Base-by-base conservation (phyloP, 2,888 invertebrate species). In the Colletes collaris region DNA sequence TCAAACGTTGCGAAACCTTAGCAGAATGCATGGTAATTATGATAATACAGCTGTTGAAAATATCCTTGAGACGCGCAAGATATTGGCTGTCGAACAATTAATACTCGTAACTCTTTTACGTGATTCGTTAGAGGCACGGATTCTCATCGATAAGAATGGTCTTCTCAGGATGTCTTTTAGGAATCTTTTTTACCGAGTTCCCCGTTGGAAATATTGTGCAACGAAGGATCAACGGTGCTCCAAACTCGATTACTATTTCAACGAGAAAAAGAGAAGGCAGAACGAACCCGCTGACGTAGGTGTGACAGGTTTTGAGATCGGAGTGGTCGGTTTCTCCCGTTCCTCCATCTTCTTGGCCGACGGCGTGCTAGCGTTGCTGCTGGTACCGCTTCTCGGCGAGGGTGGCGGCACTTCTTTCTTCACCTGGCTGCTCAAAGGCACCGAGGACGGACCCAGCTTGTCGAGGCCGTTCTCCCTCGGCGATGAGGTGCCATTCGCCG, bases 291-390 rank as follows among this genome's bases (percentile, higher is more conserved):
- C 94, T 72, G 95, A 95, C 19, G 97, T 98, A 4, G 98, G 98
- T 53, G 98, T 98, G 79, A 97, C 97, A 6, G 97, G 96, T 94
- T 98, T 98, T 13, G 97, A 97, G 87, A 98, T 97, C 5, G 98
- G 98, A 44, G 98, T 98, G 82, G 97, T 96, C 10, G 98, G 97
- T 93, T 98, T 98, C 90, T 98, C 98, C n/a, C 93, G 86, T 78
- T 94, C 94, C 92, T 97, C 97, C 93, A 97, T 94, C 93, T 97
- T 97, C 93, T 97, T 97, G 83, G 97, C 96, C 76, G 97, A 97
- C 1, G 97, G 97, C 49, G 97, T 97, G 87, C 97, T 97, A n/a
- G 97, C 97, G 92, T 97, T 97, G 89, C 97, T 97, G 78, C 97
- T 97, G 52, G 97, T 97, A 62, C 97, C 97, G 86, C 97, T 97